Conservation (phyloP, 2,113 vertebrate species). For the Rhinogobius similis region DNA sequence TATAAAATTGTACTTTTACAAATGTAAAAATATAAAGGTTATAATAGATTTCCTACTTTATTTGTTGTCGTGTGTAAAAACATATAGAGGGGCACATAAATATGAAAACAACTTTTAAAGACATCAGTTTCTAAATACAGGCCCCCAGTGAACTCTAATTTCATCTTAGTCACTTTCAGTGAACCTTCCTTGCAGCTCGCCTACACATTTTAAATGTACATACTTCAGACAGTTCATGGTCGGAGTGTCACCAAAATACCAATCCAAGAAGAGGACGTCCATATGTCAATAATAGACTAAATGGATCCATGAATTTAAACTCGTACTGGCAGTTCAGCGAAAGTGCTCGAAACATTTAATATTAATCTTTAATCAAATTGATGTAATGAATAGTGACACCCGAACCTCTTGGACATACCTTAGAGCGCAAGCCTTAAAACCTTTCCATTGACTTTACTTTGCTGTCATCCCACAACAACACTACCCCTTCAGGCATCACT, state of each 20-base stretch:
- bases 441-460: conserved; percentile 28
- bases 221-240: conserved; percentile 22
- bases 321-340: not conserved
- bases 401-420: conserved; percentile 24
- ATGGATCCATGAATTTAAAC: no score
- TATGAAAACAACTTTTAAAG: conserved; percentile 39
- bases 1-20: conserved; percentile 53
- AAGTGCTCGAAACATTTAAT: not conserved
- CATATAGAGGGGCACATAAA: conserved; percentile 19
- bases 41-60: conserved; percentile 7
- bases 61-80: conserved; percentile 46
- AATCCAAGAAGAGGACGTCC: not conserved
- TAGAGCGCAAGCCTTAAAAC: conserved; percentile 27
- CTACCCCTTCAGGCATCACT: conserved; percentile 7
- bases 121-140: conserved; percentile 34
- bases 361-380: not conserved
- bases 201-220: conserved; percentile 33
- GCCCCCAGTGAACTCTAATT: conserved; percentile 24
- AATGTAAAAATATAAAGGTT: not conserved
- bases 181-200: conserved; percentile 28
- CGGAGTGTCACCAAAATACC: not conserved
- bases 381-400: not conserved
- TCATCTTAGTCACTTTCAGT: conserved; percentile 47
- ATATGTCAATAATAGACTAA: not conserved
- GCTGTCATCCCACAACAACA: conserved; percentile 12